Conservation (phyloP, 1,140 invertebrate genomes). For the Brachystomella parvula region DNA sequence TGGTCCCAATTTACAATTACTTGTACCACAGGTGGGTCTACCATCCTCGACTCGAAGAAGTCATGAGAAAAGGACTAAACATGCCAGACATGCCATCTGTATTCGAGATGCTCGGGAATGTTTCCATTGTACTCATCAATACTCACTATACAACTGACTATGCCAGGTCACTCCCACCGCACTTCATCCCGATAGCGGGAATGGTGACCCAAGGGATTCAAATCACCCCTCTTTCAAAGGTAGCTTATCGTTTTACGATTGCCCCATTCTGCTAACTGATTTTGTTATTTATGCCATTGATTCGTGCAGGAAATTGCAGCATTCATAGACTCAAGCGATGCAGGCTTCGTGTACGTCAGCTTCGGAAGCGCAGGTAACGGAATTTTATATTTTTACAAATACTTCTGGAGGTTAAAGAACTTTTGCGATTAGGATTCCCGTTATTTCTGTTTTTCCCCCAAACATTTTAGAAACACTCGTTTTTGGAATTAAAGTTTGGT, state of each 20-base stretch:
- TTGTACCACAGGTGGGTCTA: neutral
- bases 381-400: neutral
- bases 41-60: slow-evolving; percentile 16
- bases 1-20: neutral
- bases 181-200: slow-evolving; percentile 1
- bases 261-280: neutral
- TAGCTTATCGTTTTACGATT: neutral
- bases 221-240: neutral
- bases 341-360: slow-evolving; percentile 51
- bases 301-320: neutral
- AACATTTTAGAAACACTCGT: too few species aligned
- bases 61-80: slow-evolving; percentile 10
- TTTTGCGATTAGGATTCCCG: too few species aligned
- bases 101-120: slow-evolving; percentile 10
- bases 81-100: slow-evolving; percentile 14
- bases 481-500: too few species aligned
- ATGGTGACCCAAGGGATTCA: neutral
- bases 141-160: slow-evolving; percentile 9
- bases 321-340: slow-evolving; percentile 40
- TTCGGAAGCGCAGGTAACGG: slow-evolving; percentile 44
- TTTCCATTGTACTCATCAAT: slow-evolving; percentile 16
- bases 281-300: neutral
- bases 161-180: slow-evolving; percentile 10
- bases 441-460: too few species aligned
- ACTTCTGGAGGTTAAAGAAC: too few species aligned